Evolutionary conservation across 2,113 vertebrate species (phyloP), one percentile per base, ranked within the genome.

Genomic region (Alethe castanea): DNA sequence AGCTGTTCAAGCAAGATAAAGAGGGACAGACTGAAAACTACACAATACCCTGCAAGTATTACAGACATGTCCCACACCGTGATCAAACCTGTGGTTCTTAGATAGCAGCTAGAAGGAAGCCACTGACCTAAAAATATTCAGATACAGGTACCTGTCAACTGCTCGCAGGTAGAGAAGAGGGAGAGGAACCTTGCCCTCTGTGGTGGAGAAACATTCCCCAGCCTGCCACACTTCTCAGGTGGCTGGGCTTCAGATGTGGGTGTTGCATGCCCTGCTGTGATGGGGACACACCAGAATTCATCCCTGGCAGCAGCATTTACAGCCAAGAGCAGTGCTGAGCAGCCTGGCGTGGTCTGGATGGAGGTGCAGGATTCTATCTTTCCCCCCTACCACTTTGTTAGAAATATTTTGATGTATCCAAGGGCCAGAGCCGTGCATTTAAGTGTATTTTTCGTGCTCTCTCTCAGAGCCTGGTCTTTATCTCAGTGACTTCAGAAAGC

Each of bases 391-490:
- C 59, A 50, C 50, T 95, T 88, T 28, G 67, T 95, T 91, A 83
- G 79, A 87, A 96, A 91, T 84, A 86, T 89, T 65, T 90, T 96
- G 90, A 94, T 94, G 14, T 67, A 92, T 92, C 54, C 88, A 95
- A 89, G 76, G 64, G 40, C 84, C 48, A 56, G 71, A 64, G 28
- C 67, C 47, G 24, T 70, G 60, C 53, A 60, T 84, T 50, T 92
- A 77, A 90, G 86, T 19, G 22, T 67, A 38, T 92, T 94, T 89
- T 89, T 81, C 0, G 6, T 90, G 50, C 38, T 86, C 29, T 94
- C 76, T 96, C 91, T 89, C 56, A 70, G 57, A 81, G 91, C 86
- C 96, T 96, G 96, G 92, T 92, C 92, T 97, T 94, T 53, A 94
- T 96, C 95, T 73, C 86, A 65, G 54, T 67, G 81, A 94, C 81